Evolutionary conservation across 2,113 vertebrate species (phyloP).

Genomic region (Neotragus moschatus): DNA sequence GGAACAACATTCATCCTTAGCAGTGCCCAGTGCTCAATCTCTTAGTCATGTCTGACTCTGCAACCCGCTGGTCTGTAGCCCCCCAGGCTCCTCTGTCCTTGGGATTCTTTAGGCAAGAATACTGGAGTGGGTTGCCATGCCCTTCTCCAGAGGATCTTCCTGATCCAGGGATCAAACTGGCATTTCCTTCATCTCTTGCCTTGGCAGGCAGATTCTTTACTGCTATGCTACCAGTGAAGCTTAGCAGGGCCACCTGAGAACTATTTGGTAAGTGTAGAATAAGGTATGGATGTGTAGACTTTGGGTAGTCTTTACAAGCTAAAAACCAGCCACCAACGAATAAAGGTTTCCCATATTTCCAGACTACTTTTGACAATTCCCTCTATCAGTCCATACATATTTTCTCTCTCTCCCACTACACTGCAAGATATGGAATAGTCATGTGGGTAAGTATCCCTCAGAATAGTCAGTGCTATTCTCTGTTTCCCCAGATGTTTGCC

Average conservation of each 20-base stretch:
- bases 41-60: not conserved
- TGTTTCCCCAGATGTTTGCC: not conserved
- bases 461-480: not conserved
- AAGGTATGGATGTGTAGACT: not conserved
- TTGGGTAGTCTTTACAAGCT: not conserved
- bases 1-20: not conserved
- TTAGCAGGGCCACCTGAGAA: not conserved
- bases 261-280: not conserved
- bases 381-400: not conserved
- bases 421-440: not conserved
- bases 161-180: not conserved
- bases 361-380: not conserved
- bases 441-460: fast-evolving
- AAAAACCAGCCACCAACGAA: not conserved
- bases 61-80: not conserved
- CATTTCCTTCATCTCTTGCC: not conserved
- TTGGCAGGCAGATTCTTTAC: not conserved
- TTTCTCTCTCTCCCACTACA: not conserved
- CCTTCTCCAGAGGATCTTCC: not conserved
- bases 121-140: not conserved
- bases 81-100: not conserved
- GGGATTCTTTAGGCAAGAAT: not conserved
- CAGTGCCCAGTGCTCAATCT: not conserved
- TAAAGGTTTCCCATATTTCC: not conserved
- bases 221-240: fast-evolving